phyloP scores from a whole-genome alignment of 1,140 invertebrate species.

The Chironomus striatipennis region DNA sequence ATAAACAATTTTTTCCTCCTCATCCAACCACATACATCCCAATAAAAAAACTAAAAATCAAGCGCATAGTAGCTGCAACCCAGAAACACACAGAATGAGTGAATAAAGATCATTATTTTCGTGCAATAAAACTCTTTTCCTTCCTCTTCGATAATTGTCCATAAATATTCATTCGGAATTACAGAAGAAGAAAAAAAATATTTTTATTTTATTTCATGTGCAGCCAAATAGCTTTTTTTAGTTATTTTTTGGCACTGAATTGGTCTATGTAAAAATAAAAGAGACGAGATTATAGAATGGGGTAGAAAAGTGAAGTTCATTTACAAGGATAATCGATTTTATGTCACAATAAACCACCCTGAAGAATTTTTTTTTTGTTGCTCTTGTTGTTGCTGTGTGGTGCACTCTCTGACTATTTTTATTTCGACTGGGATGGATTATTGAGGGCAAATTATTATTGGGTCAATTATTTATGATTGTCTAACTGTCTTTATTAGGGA shows the following conservation, averaged over 20 bases:
- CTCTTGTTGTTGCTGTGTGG: too few relatives aligned
- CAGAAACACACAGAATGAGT: neutral
- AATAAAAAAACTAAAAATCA: too few relatives aligned
- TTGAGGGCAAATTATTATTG: too few relatives aligned
- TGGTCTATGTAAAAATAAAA: neutral
- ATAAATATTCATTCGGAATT: slow-evolving; percentile 4
- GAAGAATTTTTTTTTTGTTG: neutral
- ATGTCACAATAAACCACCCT: slow-evolving; percentile 10
- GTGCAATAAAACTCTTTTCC: neutral
- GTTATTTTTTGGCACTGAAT: neutral
- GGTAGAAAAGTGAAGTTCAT: neutral
- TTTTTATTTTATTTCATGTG: neutral
- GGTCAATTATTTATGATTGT: too few relatives aligned
- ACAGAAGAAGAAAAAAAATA: neutral
- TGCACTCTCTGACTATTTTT: neutral
- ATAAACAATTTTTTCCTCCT: too few relatives aligned
- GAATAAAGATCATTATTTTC: slow-evolving; percentile 2
- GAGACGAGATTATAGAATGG: neutral
- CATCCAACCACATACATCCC: too few relatives aligned
- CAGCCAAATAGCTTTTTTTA: neutral
- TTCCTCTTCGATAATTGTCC: slow-evolving; percentile 1
- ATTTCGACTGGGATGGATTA: too few relatives aligned
- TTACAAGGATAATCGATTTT: slow-evolving; percentile 14
- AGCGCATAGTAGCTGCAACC: too few relatives aligned
- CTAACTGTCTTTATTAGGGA: too few relatives aligned